phyloP scores from a whole-genome alignment of 1,140 invertebrate species.

The Dendrolimus kikuchii region DNA sequence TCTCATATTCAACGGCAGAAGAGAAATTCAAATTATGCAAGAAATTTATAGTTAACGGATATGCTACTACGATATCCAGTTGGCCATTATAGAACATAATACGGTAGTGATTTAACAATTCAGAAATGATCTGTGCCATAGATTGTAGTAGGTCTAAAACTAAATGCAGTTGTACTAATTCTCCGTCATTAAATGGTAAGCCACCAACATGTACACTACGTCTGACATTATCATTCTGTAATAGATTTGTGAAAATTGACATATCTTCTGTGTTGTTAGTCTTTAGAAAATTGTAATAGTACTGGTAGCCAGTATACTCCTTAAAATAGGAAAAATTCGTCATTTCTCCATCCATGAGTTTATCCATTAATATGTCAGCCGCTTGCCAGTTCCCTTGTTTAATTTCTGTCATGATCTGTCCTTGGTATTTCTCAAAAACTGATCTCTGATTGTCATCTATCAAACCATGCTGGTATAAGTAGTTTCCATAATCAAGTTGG shows the following conservation, averaged over 20 bases:
- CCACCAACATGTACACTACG: slow-evolving; percentile 88
- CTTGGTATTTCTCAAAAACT: slow-evolving; percentile 75
- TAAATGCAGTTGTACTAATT: slow-evolving; percentile 36
- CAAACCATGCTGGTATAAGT: slow-evolving; percentile 77
- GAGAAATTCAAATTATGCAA: slow-evolving; percentile 78
- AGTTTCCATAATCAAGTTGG: slow-evolving; percentile 77
- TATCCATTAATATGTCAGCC: slow-evolving; percentile 79
- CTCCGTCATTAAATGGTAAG: slow-evolving; percentile 75
- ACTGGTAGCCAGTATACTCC: slow-evolving; percentile 83
- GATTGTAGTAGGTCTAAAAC: slow-evolving; percentile 46
- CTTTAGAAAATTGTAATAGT: slow-evolving; percentile 86
- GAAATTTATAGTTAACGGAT: slow-evolving; percentile 83
- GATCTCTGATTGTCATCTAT: slow-evolving; percentile 72
- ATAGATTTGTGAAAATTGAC: slow-evolving; percentile 59
- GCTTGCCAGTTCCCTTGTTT: slow-evolving; percentile 73
- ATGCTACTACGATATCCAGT: slow-evolving; percentile 86
- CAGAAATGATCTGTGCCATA: slow-evolving; percentile 32
- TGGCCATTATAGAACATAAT: slow-evolving; percentile 86
- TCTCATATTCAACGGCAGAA: slow-evolving; percentile 75
- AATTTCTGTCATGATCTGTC: slow-evolving; percentile 73
- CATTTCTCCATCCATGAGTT: slow-evolving; percentile 75
- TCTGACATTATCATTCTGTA: slow-evolving; percentile 75
- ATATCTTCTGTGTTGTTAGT: slow-evolving; percentile 52
- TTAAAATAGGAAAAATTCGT: slow-evolving; percentile 78
- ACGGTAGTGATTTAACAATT: slow-evolving; percentile 72